phyloP scores from a whole-genome alignment of 2,888 invertebrate genomes.

The Nesidiocoris tenuis region DNA sequence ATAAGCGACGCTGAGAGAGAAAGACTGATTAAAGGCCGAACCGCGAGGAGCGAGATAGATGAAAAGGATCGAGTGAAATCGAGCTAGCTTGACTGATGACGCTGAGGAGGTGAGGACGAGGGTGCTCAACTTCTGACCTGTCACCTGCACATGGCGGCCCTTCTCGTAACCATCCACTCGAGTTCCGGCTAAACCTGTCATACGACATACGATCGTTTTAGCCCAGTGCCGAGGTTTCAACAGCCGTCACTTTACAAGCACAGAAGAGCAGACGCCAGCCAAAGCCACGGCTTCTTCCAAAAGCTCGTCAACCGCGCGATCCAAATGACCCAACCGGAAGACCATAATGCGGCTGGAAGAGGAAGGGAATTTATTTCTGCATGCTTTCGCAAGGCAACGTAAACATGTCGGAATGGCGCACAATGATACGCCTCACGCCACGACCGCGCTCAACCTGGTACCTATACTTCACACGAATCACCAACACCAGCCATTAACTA shows the following conservation, averaged over 20 bases:
- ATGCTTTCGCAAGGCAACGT: too few relatives aligned
- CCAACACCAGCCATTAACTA: too few relatives aligned
- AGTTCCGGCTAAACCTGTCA: constrained; percentile 4
- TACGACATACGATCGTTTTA: constrained; percentile 28
- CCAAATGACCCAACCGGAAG: too few relatives aligned
- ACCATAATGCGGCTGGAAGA: too few relatives aligned
- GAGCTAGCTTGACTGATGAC: background rate
- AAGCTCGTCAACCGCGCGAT: background rate
- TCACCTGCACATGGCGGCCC: constrained; percentile 7
- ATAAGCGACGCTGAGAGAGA: background rate
- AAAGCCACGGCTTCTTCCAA: background rate
- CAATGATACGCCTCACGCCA: too few relatives aligned
- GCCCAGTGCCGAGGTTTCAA: background rate
- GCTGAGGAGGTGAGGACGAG: background rate
- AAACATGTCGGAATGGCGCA: too few relatives aligned
- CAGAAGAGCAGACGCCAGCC: background rate
- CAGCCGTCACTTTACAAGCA: background rate
- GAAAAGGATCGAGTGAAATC: background rate
- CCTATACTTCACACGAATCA: too few relatives aligned
- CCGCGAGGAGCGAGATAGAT: background rate
- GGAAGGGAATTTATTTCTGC: too few relatives aligned
- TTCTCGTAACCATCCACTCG: constrained; percentile 11
- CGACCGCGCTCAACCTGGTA: too few relatives aligned
- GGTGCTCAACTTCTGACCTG: constrained; percentile 33
- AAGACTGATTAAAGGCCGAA: background rate